These are phyloP conservation scores for Neotragus moschatus DNA, from an alignment of 2,113 vertebrate species.

Conservation along the genomic window DNA sequence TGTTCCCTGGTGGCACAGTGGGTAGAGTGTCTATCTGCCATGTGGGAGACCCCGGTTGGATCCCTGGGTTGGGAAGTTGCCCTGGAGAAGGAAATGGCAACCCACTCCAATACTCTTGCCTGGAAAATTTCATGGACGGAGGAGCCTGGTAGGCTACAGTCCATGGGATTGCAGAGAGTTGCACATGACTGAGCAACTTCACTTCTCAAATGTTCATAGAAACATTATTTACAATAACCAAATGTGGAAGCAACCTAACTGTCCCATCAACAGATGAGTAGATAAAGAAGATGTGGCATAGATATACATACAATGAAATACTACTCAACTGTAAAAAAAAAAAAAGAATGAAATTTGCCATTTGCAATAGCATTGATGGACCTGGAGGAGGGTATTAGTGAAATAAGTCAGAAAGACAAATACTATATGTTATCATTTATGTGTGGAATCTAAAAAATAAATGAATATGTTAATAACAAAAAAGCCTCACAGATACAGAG, in stretches of 20 bases:
- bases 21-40: background rate
- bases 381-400: background rate
- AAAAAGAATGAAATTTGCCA: background rate
- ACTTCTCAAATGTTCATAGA: background rate
- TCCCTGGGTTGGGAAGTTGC: background rate
- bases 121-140: background rate
- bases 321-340: background rate
- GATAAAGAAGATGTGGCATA: background rate
- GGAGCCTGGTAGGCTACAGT: background rate
- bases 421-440: background rate
- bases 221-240: background rate
- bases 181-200: background rate
- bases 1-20: background rate
- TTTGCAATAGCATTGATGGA: background rate
- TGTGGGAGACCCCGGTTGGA: background rate
- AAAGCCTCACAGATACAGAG: background rate
- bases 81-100: background rate
- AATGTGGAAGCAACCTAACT: background rate
- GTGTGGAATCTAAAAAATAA: background rate
- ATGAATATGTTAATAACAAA: background rate
- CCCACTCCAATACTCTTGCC: background rate
- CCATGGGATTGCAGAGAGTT: background rate
- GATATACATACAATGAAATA: background rate
- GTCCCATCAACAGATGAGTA: background rate
- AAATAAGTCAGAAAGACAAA: background rate